Conservation (phyloP, 2,113 vertebrate species). For the Corvus hawaiiensis region DNA sequence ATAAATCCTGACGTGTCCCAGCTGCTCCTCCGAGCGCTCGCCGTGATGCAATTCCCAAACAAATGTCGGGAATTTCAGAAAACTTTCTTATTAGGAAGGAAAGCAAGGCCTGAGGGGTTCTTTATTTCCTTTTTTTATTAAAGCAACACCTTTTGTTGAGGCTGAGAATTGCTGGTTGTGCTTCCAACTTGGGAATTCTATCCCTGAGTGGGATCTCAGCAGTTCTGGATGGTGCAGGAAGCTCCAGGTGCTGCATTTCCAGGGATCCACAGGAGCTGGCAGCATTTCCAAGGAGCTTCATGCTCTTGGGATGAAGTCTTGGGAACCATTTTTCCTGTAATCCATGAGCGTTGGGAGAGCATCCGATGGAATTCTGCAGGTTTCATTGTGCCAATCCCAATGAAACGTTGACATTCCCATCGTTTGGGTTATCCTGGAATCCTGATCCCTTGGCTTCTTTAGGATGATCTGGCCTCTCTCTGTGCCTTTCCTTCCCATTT, state of each 20-base stretch:
- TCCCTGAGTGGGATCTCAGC: neutral
- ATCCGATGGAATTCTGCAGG: fast-evolving
- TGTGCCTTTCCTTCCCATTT: fast-evolving
- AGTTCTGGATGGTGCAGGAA: neutral
- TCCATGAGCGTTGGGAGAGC: fast-evolving
- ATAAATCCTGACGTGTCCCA: neutral
- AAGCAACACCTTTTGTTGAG: neutral
- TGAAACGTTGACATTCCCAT: fast-evolving
- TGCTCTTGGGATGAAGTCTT: fast-evolving
- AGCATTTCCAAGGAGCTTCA: neutral
- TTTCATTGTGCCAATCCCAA: neutral
- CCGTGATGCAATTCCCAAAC: neutral
- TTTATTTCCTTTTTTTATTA: neutral
- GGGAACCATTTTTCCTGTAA: neutral
- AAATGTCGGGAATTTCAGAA: neutral
- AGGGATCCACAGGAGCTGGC: neutral
- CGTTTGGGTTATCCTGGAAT: fast-evolving
- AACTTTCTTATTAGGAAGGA: fast-evolving
- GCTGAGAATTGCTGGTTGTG: neutral
- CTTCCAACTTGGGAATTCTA: neutral
- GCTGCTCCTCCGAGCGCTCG: neutral
- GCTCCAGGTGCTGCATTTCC: neutral
- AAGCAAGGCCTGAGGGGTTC: neutral
- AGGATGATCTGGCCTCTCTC: neutral
- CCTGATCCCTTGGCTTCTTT: neutral